Conservation (phyloP, 2,888 invertebrate species). For the Drosophila borealis region DNA sequence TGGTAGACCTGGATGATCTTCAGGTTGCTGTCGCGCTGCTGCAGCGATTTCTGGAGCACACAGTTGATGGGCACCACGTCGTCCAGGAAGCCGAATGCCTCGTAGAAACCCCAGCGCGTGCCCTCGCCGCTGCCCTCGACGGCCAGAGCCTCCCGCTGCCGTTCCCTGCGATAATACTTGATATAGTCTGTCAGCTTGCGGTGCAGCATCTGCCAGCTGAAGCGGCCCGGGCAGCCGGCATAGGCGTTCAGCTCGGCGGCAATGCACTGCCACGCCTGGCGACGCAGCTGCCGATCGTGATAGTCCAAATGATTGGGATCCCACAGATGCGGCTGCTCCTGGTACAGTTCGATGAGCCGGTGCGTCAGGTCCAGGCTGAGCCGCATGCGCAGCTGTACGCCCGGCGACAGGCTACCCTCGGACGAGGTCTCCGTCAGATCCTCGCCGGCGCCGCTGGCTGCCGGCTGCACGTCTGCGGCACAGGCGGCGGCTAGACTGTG, state of each 20-base stretch:
- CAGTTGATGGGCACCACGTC: constrained; percentile 65
- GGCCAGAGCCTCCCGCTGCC: constrained; percentile 40
- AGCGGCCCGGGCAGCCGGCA: constrained; percentile 15
- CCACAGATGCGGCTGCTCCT: constrained; percentile 70
- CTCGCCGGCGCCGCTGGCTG: neutral
- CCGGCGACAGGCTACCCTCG: constrained; percentile 11
- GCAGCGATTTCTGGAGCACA: constrained; percentile 67
- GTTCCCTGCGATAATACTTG: constrained; percentile 75
- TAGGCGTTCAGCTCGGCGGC: constrained; percentile 59
- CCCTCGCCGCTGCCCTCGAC: constrained; percentile 14
- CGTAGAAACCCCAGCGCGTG: constrained; percentile 72
- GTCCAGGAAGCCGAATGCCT: constrained; percentile 74
- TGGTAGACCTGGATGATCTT: constrained; percentile 77
- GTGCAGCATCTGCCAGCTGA: constrained; percentile 73
- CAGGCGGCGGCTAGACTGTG: constrained; percentile 30
- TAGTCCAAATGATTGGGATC: constrained; percentile 78
- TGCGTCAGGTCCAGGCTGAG: constrained; percentile 60
- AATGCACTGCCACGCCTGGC: constrained; percentile 71
- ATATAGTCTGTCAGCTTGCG: constrained; percentile 77
- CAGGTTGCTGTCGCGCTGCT: constrained; percentile 67
- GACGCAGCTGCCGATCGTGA: constrained; percentile 61
- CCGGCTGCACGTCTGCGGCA: constrained; percentile 12
- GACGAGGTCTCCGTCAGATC: neutral
- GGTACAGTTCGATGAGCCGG: constrained; percentile 69
- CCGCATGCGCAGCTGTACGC: constrained; percentile 49